These are phyloP conservation scores for Schizopygopsis pylzovi DNA, from an alignment of 2,797 vertebrate species.

Conservation along the genomic window DNA sequence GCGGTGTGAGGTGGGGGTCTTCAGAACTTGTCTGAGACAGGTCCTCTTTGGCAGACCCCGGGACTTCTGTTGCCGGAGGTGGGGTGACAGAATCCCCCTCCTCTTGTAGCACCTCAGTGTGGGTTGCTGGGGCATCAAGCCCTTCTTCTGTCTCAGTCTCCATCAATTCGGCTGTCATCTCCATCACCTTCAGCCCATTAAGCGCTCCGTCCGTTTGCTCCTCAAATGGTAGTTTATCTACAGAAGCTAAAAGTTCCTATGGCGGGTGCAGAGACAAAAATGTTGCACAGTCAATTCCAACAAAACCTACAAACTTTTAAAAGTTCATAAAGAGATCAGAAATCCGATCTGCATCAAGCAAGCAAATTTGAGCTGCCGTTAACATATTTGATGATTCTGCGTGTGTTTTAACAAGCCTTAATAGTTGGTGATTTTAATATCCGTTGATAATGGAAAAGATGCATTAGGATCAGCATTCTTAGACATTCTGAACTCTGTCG, in stretches of 20 bases:
- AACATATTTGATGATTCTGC: neutral
- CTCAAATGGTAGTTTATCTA: conserved; percentile 85
- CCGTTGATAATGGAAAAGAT: too few relatives aligned
- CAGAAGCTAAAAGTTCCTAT: conserved; percentile 88
- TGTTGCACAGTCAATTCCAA: neutral
- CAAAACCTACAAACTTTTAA: neutral
- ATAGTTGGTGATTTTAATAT: too few relatives aligned
- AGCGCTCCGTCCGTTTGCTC: conserved; percentile 76
- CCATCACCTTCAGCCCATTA: conserved; percentile 88
- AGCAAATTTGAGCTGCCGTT: neutral
- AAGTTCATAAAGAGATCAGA: neutral
- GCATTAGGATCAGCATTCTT: too few relatives aligned
- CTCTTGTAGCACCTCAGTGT: conserved; percentile 65
- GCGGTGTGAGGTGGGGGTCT: conserved; percentile 84
- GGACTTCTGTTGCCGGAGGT: conserved; percentile 55
- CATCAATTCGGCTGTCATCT: conserved; percentile 69
- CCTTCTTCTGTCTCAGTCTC: conserved; percentile 63
- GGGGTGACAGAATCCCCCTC: conserved; percentile 59
- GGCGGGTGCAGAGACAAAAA: conserved; percentile 26
- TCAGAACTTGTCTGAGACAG: conserved; percentile 66
- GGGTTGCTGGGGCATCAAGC: conserved; percentile 57
- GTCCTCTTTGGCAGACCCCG: conserved; percentile 79
- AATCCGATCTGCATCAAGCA: neutral
- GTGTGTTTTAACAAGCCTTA: neutral
- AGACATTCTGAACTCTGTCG: too few relatives aligned